Conservation (phyloP, 2,888 invertebrate species). For the Erebia palarica region DNA sequence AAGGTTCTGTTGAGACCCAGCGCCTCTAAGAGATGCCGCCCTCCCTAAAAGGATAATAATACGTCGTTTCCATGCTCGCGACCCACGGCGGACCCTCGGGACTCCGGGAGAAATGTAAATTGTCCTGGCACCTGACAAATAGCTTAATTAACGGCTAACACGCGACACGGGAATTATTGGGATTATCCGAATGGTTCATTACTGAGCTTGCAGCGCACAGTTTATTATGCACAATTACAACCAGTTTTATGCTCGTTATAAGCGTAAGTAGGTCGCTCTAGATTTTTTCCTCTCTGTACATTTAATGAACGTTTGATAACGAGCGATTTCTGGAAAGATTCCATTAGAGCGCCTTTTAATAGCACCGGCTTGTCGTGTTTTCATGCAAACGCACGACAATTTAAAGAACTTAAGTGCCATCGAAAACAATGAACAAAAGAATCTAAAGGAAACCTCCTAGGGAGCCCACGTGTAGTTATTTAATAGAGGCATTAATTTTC, state of each 20-base stretch:
- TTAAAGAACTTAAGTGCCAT: conserved; percentile 47
- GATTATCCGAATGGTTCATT: conserved; percentile 65
- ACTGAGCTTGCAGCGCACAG: conserved; percentile 42
- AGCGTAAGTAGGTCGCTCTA: conserved; percentile 50
- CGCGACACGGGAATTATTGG: conserved; percentile 69
- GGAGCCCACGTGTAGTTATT: conserved; percentile 71
- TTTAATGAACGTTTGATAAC: conserved; percentile 42
- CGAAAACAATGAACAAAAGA: conserved; percentile 68
- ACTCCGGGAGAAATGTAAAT: conserved; percentile 78
- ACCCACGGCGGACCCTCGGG: conserved; percentile 62
- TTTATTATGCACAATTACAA: conserved; percentile 50
- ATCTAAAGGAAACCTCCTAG: conserved; percentile 53
- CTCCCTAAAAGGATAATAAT: conserved; percentile 82
- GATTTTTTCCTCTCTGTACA: conserved; percentile 45
- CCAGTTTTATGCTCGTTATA: conserved; percentile 47
- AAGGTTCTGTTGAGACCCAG: conserved; percentile 70
- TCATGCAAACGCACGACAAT: conserved; percentile 42
- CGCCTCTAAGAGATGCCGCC: conserved; percentile 74
- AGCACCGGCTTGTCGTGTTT: conserved; percentile 34
- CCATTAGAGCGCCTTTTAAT: conserved; percentile 35
- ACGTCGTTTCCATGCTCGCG: conserved; percentile 73
- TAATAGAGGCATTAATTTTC: conserved; percentile 75
- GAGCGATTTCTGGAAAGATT: conserved; percentile 43
- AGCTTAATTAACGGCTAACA: conserved; percentile 81
- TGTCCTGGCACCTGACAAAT: conserved; percentile 76